Conservation (phyloP, 1,140 invertebrate species). For the Meloidogyne floridensis region DNA sequence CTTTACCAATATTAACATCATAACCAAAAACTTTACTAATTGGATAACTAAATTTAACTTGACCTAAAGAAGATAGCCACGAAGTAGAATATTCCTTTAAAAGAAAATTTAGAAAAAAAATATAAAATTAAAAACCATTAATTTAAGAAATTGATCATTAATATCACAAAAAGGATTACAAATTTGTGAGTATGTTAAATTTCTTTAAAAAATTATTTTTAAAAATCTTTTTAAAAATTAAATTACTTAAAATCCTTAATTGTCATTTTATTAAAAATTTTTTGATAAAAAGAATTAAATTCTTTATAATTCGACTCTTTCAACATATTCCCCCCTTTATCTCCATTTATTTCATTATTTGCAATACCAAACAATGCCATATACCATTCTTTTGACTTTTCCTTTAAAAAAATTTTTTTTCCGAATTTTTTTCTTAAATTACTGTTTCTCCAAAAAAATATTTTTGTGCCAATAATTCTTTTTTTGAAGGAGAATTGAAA, state of each 20-base stretch:
- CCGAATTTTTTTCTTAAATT: background rate
- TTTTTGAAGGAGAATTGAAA: slow-evolving; percentile 38
- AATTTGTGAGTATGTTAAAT: slow-evolving; percentile 31
- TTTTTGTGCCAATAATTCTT: slow-evolving; percentile 42
- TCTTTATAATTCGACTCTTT: slow-evolving; percentile 36
- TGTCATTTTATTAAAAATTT: slow-evolving; percentile 21
- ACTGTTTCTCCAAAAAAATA: slow-evolving; percentile 35
- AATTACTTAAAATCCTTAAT: background rate
- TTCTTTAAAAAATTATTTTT: background rate
- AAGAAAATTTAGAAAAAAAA: slow-evolving; percentile 8
- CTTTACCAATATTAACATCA: slow-evolving; percentile 48
- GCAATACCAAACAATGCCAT: slow-evolving; percentile 48
- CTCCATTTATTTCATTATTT: background rate
- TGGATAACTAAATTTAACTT: slow-evolving; percentile 38
- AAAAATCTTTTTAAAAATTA: background rate
- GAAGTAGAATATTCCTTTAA: slow-evolving; percentile 27
- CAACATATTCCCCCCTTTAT: slow-evolving; percentile 42
- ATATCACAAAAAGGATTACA: slow-evolving; percentile 50
- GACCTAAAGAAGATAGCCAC: slow-evolving; percentile 23
- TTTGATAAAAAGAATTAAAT: slow-evolving; percentile 41
- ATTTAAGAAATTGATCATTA: slow-evolving; percentile 48
- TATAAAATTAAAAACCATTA: slow-evolving; percentile 42
- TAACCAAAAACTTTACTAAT: slow-evolving; percentile 47
- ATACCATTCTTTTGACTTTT: slow-evolving; percentile 39
- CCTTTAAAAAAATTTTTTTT: background rate